Conservation (phyloP, 2,113 vertebrate species). For the Labrus mixtus region DNA sequence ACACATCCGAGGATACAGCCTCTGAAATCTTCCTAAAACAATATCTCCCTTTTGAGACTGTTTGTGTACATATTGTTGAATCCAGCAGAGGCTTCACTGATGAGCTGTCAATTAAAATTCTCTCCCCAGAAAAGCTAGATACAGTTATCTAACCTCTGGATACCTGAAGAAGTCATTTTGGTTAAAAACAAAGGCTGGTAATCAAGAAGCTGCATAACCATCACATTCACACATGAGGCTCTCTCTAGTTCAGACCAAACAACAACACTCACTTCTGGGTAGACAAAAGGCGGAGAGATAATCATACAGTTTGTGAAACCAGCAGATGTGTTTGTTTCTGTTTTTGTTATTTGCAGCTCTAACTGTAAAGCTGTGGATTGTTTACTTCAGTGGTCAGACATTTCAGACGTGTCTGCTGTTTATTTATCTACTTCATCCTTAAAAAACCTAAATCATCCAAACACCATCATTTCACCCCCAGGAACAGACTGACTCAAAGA, state of each 20-base stretch:
- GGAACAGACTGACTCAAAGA: background rate
- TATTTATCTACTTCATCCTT: background rate
- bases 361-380: background rate
- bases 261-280: background rate
- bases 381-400: background rate
- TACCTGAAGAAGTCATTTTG: conserved; percentile 4
- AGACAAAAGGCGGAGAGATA: background rate
- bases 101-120: conserved; percentile 33
- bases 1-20: background rate
- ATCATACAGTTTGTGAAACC: background rate
- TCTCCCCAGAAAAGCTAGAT: background rate
- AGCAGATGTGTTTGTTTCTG: background rate
- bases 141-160: background rate
- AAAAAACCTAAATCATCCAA: background rate
- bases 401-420: background rate
- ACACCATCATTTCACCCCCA: background rate
- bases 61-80: conserved; percentile 5
- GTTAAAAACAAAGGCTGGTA: background rate
- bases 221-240: conserved; percentile 11
- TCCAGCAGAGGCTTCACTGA: conserved; percentile 20
- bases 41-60: background rate
- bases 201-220: background rate
- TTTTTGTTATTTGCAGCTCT: background rate
- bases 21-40: background rate
- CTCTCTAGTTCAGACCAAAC: background rate